These are phyloP conservation scores for Psittacula cyanocephala DNA, from an alignment of 2,113 vertebrate species.

Conservation along the genomic window DNA sequence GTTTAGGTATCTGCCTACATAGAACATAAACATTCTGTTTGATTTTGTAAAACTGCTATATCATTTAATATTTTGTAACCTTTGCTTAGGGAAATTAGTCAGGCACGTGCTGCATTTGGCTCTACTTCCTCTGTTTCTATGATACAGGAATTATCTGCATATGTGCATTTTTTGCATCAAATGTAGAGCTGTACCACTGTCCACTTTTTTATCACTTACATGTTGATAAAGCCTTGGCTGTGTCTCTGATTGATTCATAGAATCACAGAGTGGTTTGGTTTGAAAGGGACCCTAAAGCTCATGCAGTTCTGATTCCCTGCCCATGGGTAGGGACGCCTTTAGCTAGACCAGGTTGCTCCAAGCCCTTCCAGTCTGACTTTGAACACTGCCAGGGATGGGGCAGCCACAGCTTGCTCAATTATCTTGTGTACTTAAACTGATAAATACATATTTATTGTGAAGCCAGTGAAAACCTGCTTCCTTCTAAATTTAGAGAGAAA, in stretches of 20 bases:
- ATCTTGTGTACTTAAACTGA: not conserved
- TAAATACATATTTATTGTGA: not conserved
- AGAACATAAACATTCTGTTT: not conserved
- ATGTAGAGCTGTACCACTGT: not conserved
- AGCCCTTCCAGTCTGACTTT: not conserved
- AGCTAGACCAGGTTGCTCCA: not conserved
- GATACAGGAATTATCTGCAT: not conserved
- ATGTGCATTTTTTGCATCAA: not conserved
- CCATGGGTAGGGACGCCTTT: not conserved
- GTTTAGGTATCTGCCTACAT: not conserved
- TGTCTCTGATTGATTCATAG: not conserved
- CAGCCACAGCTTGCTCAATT: not conserved
- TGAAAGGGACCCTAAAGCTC: not conserved
- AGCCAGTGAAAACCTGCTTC: not conserved
- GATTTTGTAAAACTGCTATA: not conserved
- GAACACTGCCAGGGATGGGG: not conserved
- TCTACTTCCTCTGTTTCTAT: not conserved
- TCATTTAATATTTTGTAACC: not conserved
- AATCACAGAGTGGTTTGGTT: not conserved
- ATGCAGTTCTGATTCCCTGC: not conserved
- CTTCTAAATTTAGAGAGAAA: not conserved
- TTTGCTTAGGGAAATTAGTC: not conserved
- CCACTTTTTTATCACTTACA: not conserved
- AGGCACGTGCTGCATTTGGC: not conserved
- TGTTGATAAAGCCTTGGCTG: not conserved